Conservation (phyloP, 2,888 invertebrate species). For the Pristionchus exspectatus region DNA sequence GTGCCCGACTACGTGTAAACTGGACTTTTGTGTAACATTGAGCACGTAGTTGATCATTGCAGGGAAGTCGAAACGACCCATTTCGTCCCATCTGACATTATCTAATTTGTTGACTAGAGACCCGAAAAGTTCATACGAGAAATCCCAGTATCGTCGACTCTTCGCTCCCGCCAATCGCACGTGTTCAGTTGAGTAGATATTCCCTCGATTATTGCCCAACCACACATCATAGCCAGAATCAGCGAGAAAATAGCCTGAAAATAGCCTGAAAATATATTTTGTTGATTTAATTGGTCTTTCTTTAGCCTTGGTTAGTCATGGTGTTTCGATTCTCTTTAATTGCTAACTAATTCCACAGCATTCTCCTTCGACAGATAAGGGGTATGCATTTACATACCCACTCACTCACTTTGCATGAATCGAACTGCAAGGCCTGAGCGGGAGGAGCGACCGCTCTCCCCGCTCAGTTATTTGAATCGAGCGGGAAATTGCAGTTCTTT, state of each 20-base stretch:
- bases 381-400: too few relatives aligned
- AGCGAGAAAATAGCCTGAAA: neutral
- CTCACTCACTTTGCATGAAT: too few relatives aligned
- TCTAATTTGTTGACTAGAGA: neutral
- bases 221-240: neutral
- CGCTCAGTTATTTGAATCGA: too few relatives aligned
- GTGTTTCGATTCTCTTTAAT: too few relatives aligned
- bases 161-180: neutral
- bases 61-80: neutral
- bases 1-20: neutral
- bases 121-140: neutral
- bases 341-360: too few relatives aligned
- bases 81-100: constrained; percentile 23
- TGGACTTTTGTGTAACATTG: neutral
- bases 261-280: too few relatives aligned
- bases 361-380: too few relatives aligned
- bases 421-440: too few relatives aligned
- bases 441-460: too few relatives aligned
- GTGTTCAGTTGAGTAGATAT: neutral
- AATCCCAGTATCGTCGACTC: neutral
- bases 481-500: too few relatives aligned
- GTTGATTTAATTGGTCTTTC: too few relatives aligned
- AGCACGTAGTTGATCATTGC: neutral
- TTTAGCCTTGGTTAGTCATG: too few relatives aligned
- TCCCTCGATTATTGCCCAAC: neutral